Evolutionary conservation across 2,797 vertebrate genomes (phyloP).

Genomic region (Falco cherrug): DNA sequence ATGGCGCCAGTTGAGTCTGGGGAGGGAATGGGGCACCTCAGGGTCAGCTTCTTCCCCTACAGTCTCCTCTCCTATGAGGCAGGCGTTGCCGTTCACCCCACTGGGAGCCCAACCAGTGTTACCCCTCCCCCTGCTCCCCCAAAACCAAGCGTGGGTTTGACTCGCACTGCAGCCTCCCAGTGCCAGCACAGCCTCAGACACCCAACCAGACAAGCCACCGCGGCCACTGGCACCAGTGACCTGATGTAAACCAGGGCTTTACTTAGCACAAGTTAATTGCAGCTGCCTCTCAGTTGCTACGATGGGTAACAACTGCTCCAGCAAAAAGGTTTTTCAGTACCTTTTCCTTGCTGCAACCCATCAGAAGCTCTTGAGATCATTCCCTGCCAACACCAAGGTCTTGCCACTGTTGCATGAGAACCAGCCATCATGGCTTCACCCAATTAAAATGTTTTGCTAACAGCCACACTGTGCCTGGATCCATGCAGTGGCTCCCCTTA

Average conservation of each 20-base stretch:
- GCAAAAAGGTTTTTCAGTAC: not conserved
- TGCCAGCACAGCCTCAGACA: accelerated
- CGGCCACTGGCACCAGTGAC: accelerated
- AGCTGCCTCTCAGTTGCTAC: not conserved
- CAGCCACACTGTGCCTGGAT: accelerated
- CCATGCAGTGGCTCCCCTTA: not conserved
- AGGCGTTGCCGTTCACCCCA: accelerated
- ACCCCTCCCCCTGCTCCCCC: not conserved
- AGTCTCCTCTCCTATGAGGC: not conserved
- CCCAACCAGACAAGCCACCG: accelerated
- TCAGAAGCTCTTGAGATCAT: not conserved
- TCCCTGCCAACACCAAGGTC: not conserved
- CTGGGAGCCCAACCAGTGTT: not conserved
- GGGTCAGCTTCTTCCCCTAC: not conserved
- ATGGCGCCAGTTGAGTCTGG: constrained; percentile 87
- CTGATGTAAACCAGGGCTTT: not conserved
- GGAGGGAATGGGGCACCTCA: not conserved
- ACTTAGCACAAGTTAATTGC: not conserved
- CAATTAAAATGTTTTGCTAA: not conserved
- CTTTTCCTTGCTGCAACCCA: not conserved
- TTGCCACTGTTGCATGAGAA: not conserved
- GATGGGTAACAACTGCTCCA: not conserved
- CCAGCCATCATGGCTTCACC: not conserved
- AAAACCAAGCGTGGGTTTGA: not conserved
- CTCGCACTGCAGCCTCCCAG: not conserved